A percentile compares a stretch with the other conserved stretches of the same genome.
These are phyloP conservation scores for Glossophaga mutica DNA, from an alignment of 2,797 vertebrate species.

Conservation along the genomic window DNA sequence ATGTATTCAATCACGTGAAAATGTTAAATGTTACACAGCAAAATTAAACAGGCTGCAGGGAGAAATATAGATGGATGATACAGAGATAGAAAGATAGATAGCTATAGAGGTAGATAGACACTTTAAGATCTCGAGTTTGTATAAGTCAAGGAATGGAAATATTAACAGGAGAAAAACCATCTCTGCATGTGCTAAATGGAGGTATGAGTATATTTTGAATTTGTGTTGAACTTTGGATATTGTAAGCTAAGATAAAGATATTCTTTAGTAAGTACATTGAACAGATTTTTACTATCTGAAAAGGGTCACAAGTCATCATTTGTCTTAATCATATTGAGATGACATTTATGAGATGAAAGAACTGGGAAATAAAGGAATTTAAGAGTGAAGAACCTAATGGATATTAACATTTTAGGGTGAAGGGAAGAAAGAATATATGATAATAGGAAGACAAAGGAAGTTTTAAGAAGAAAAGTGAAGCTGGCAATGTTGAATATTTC, in stretches of 20 bases:
- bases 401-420: background rate
- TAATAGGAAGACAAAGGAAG: background rate
- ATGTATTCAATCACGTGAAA: background rate
- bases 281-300: background rate
- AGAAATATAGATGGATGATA: background rate
- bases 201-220: background rate
- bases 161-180: background rate
- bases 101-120: background rate
- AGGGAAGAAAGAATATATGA: background rate
- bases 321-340: background rate
- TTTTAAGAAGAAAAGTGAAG: background rate
- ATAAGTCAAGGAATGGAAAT: background rate
- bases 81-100: background rate
- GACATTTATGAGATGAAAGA: background rate
- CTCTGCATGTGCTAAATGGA: background rate
- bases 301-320: background rate
- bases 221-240: background rate
- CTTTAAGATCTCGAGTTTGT: background rate
- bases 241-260: background rate
- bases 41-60: background rate
- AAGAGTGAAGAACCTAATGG: background rate
- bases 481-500: background rate
- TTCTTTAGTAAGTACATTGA: background rate
- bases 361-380: background rate
- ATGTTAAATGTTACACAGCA: background rate